Base-by-base conservation (phyloP, 2,797 vertebrate genomes). In the Pseudocheirus occidentalis region DNA sequence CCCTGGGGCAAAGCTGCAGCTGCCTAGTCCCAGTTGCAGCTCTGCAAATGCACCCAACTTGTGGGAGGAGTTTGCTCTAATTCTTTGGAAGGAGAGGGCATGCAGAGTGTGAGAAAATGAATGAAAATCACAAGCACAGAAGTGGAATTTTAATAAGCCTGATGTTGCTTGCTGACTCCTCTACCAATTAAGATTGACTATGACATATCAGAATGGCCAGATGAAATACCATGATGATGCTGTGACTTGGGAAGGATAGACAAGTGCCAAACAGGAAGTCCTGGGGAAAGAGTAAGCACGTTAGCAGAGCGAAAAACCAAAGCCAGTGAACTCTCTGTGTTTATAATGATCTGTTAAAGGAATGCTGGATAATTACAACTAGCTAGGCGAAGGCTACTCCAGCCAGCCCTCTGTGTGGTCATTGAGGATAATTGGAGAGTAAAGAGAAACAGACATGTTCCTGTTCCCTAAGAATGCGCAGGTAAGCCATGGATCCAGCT, bases 361-460 rank as follows among this genome's bases (percentile, higher is more conserved):
- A 98, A 97, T 40, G 40, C 98, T 96, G 97, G 98, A 96, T 98
- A 98, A 98, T 97, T 98, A 98, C 98, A 98, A 96, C 98, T 98
- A 98, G 97, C 97, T 73, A 96, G 56, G 95, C 5, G n/a, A 58
- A 94, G 81, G 3, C 1, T 0, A 92, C 0, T 0, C 0, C 93
- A 93, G 93, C 94, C 95, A 94, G 93, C 91, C 95, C 66, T 6
- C 59, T 96, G 95, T 96, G 87, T 40, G 34, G 14, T 95, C 90
- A 9, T 13, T 12, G 21, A 16, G n/a, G 53, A 24, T 56, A 55
- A 54, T 96, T 96, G 57, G 5, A 34, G 55, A 97, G 94, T 96
- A 97, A 95, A 81, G 54, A 53, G 96, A 93, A 92, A n/a, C 93
- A 97, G 93, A 93, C 58, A 0, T 46, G 95, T 66, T 73, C 93